A percentile compares a stretch with the other conserved stretches of the same genome.
Evolutionary conservation across 2,797 vertebrate genomes (phyloP).

Genomic region (Sphenopsis melanotis): DNA sequence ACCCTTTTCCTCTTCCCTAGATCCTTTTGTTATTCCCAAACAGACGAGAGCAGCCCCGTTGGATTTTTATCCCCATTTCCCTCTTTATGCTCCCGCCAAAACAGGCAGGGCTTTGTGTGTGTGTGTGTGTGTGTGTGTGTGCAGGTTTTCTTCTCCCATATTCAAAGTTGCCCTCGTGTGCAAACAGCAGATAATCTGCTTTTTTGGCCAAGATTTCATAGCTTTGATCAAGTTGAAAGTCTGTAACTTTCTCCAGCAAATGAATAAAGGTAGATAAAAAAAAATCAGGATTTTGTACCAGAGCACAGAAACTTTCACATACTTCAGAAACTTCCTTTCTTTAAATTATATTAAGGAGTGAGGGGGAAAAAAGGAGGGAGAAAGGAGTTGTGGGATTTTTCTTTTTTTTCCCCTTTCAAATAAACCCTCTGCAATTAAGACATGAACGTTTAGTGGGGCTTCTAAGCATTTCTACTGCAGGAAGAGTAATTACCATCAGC

Average conservation of each 20-base stretch:
- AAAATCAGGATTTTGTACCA: background rate
- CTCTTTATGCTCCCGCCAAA: background rate
- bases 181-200: background rate
- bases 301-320: background rate
- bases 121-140: background rate
- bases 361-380: background rate
- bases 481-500: slow-evolving; percentile 60
- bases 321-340: background rate
- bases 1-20: slow-evolving; percentile 20
- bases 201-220: background rate
- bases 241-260: background rate
- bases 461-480: slow-evolving; percentile 47
- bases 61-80: background rate
- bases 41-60: background rate
- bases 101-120: background rate
- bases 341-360: background rate
- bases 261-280: background rate
- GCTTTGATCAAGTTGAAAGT: background rate
- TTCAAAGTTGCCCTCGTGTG: background rate
- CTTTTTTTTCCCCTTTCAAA: background rate
- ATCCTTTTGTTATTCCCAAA: background rate
- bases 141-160: background rate
- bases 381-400: background rate
- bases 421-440: slow-evolving; percentile 49
- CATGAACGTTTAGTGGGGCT: slow-evolving; percentile 36